phyloP scores from a whole-genome alignment of 1,140 invertebrate genomes.

The Drosophila biarmipes region DNA sequence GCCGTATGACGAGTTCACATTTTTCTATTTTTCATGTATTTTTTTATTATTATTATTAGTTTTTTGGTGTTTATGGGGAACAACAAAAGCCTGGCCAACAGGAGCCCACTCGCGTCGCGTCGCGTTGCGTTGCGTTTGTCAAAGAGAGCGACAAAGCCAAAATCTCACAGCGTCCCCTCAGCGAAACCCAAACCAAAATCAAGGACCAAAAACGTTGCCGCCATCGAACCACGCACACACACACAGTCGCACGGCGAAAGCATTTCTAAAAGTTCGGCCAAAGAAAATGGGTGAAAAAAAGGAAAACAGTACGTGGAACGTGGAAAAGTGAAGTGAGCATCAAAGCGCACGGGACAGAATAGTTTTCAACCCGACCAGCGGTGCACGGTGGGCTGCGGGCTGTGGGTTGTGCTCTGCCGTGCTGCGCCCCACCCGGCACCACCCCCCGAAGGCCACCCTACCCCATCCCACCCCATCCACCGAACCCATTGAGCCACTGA shows the following conservation, averaged over 20 bases:
- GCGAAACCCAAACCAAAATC: constrained; percentile 61
- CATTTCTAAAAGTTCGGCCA: constrained; percentile 64
- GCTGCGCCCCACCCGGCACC: constrained; percentile 34
- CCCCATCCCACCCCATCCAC: constrained; percentile 4
- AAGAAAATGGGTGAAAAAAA: constrained; percentile 45
- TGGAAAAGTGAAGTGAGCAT: constrained; percentile 77
- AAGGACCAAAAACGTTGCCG: constrained; percentile 79
- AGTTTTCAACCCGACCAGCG: constrained; percentile 78
- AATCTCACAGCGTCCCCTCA: constrained; percentile 77
- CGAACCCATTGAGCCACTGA: constrained; percentile 18
- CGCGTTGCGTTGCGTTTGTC: constrained; percentile 75
- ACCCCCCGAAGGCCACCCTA: constrained; percentile 10
- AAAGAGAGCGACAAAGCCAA: constrained; percentile 83
- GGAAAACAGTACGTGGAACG: constrained; percentile 22
- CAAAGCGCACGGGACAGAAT: constrained; percentile 76
- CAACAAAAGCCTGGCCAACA: constrained; percentile 72
- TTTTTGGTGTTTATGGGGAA: constrained; percentile 47
- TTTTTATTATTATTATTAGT: constrained; percentile 30
- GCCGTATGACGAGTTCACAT: constrained; percentile 6
- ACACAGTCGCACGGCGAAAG: constrained; percentile 43
- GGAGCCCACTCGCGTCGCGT: constrained; percentile 75
- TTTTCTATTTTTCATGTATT: constrained; percentile 5
- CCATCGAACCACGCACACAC: constrained; percentile 60
- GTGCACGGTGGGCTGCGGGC: constrained; percentile 36
- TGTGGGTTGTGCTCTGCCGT: not conserved